Evolutionary conservation across 2,797 vertebrate species (phyloP).

Genomic region (Nothura maculosa): DNA sequence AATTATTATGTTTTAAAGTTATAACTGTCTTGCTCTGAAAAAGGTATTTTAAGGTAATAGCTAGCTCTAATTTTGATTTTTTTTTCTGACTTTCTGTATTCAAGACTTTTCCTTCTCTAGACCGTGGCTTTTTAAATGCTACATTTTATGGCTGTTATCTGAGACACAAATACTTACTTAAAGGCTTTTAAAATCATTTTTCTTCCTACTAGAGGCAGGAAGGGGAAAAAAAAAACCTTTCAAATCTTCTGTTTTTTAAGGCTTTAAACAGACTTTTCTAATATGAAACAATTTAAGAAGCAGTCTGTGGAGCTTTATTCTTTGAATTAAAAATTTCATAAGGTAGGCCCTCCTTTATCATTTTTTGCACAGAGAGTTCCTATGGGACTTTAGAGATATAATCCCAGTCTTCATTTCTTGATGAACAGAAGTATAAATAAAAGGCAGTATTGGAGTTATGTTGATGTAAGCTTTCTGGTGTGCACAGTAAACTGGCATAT

Average conservation of each 20-base stretch:
- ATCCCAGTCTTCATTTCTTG: neutral
- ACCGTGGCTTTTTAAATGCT: neutral
- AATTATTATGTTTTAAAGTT: neutral
- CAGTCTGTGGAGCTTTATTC: neutral
- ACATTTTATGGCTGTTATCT: neutral
- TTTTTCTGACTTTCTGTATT: accelerated
- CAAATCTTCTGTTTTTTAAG: accelerated
- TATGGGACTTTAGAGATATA: neutral
- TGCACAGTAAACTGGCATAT: neutral
- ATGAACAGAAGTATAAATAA: neutral
- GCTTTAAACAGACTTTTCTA: neutral
- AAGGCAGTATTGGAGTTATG: neutral
- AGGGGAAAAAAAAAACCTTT: neutral
- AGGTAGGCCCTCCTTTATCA: neutral
- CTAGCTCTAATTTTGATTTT: neutral
- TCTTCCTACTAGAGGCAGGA: neutral
- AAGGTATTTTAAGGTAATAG: neutral
- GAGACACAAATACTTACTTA: neutral
- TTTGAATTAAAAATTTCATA: neutral
- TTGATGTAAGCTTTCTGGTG: slow-evolving; percentile 19
- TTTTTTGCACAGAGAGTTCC: neutral
- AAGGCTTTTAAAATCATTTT: neutral
- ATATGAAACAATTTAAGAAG: neutral
- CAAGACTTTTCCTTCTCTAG: neutral
- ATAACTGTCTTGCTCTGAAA: neutral